Conservation (phyloP, 2,797 vertebrate species). For the Enteromius unitaeniatus region DNA sequence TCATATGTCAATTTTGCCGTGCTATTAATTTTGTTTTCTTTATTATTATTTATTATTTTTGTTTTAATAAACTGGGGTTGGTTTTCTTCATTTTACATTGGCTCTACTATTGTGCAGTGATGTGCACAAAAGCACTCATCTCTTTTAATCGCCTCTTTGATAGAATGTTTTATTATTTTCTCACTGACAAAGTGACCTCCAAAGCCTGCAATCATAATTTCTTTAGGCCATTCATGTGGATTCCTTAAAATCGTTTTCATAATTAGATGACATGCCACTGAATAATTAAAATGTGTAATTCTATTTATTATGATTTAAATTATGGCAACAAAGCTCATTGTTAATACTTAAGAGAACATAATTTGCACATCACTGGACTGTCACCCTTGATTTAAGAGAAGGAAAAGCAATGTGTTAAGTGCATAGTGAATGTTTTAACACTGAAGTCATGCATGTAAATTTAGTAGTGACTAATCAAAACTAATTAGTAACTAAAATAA, state of each 20-base stretch:
- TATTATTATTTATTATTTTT: constrained; percentile 11
- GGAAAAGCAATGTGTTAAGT: neutral
- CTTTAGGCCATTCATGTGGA: constrained; percentile 16
- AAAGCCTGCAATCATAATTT: constrained; percentile 41
- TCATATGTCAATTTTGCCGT: neutral
- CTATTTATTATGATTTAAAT: constrained; percentile 34
- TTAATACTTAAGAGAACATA: neutral
- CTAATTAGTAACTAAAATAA: too few species aligned
- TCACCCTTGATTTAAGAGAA: constrained; percentile 10
- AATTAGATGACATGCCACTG: constrained; percentile 34
- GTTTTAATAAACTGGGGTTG: constrained; percentile 35
- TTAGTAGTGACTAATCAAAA: neutral
- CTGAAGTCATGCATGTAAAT: neutral
- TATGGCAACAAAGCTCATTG: constrained; percentile 12
- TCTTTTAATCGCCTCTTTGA: constrained; percentile 25
- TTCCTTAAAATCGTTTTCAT: constrained; percentile 19
- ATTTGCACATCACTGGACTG: constrained; percentile 4
- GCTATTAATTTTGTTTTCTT: constrained; percentile 4
- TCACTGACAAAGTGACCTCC: constrained; percentile 1
- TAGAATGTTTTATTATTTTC: constrained; percentile 19
- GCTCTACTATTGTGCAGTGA: constrained; percentile 9
- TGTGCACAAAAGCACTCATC: constrained; percentile 40
- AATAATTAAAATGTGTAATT: constrained; percentile 25
- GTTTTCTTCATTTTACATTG: constrained; percentile 37
- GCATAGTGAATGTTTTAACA: neutral